Percentiles rank a stretch among this genome's conserved stretches.
Conservation (phyloP, 2,113 vertebrate species). For the Dryoscopus gambensis region DNA sequence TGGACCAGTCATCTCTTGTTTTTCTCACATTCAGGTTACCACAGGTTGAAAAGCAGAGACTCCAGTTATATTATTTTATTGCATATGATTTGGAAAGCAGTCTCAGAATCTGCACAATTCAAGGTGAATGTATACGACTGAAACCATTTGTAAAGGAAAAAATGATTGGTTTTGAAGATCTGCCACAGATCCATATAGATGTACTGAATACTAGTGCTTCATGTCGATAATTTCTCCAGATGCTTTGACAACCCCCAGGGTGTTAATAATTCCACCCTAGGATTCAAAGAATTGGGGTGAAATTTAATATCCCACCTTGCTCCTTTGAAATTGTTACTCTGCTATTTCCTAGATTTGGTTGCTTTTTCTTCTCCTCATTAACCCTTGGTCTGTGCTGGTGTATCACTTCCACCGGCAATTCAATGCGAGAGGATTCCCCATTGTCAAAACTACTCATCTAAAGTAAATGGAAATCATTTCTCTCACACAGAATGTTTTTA, state of each 20-base stretch:
- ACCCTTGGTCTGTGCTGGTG: neutral
- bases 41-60: neutral
- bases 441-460: neutral
- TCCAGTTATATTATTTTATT: neutral
- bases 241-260: neutral
- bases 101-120: neutral
- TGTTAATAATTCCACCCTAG: neutral
- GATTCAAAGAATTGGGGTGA: neutral
- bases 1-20: neutral
- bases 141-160: neutral
- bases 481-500: neutral
- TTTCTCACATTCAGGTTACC: neutral
- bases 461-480: neutral
- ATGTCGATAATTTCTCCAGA: neutral
- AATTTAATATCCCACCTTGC: neutral
- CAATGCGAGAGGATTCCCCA: neutral
- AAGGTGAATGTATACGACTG: neutral
- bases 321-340: neutral
- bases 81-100: neutral
- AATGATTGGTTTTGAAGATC: neutral
- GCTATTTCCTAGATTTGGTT: neutral
- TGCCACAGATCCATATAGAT: neutral
- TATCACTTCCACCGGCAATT: neutral
- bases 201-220: neutral
- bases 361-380: neutral